A percentile compares a stretch with the other conserved stretches of the same genome.
Evolutionary conservation across 2,888 invertebrate species (phyloP).

Genomic region (Agrochola lota): DNA sequence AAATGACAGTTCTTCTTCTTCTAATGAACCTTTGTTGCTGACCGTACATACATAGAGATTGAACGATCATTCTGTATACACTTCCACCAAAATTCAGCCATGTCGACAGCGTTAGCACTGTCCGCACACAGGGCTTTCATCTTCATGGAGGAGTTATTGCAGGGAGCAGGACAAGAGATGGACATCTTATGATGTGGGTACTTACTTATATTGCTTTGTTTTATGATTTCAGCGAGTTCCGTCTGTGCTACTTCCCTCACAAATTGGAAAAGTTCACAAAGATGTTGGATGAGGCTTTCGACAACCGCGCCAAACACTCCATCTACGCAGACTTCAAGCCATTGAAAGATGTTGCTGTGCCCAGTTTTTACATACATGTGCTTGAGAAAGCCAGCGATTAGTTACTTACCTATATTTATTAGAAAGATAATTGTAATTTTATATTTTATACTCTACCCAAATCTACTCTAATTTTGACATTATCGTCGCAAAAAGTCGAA

Average conservation of each 20-base stretch:
- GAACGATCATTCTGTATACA: neutral
- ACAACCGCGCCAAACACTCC: slow-evolving; percentile 91
- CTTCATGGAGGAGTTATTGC: neutral
- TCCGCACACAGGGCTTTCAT: neutral
- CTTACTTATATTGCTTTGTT: neutral
- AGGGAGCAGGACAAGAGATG: neutral
- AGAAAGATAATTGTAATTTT: neutral
- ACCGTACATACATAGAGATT: neutral
- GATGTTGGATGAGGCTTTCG: slow-evolving; percentile 94
- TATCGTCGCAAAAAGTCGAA: neutral
- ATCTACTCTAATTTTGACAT: neutral
- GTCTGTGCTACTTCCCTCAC: slow-evolving; percentile 97
- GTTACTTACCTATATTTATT: neutral
- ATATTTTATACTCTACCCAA: neutral
- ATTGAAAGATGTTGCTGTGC: slow-evolving; percentile 91
- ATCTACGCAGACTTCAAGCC: slow-evolving; percentile 96
- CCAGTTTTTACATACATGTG: slow-evolving; percentile 96
- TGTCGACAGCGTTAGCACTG: neutral
- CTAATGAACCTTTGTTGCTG: neutral
- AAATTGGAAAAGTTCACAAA: slow-evolving; percentile 92
- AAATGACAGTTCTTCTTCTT: neutral
- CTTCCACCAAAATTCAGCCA: neutral
- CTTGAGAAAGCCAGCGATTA: slow-evolving; percentile 90
- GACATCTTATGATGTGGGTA: neutral
- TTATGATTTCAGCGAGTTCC: slow-evolving; percentile 92